These are phyloP conservation scores for Megaceryle alcyon DNA, from an alignment of 2,797 vertebrate genomes.

Conservation along the genomic window DNA sequence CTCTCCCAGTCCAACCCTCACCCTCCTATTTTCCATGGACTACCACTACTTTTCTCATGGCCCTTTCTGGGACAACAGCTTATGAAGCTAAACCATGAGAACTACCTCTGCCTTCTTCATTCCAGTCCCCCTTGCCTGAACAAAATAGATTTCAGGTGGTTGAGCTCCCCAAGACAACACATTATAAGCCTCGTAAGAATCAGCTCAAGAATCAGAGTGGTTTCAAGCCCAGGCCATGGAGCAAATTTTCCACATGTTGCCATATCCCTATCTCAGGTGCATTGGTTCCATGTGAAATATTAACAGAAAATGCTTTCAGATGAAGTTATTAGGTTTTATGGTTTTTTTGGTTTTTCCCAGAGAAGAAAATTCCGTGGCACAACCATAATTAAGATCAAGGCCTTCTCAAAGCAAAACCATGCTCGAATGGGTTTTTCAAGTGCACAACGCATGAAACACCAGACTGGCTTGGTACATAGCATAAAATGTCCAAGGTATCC, in stretches of 20 bases:
- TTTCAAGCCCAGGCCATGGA: not conserved
- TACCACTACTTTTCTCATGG: accelerated
- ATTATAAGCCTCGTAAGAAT: not conserved
- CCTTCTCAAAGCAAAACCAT: not conserved
- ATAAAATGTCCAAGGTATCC: not conserved
- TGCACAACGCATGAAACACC: not conserved
- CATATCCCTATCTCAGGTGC: not conserved
- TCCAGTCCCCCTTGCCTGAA: not conserved
- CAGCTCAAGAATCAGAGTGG: not conserved
- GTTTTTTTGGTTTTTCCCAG: not conserved
- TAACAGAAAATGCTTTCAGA: not conserved
- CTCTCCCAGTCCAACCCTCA: not conserved
- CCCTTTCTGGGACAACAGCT: not conserved
- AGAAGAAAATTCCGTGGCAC: not conserved
- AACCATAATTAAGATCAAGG: not conserved
- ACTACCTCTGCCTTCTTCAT: not conserved
- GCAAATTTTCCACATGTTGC: not conserved
- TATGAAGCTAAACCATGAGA: not conserved
- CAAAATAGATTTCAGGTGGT: not conserved
- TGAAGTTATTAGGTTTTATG: not conserved
- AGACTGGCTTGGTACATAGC: not conserved
- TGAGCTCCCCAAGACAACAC: not conserved
- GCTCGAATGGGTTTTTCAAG: not conserved
- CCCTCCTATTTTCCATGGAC: not conserved
- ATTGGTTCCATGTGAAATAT: not conserved